Evolutionary conservation across 2,113 vertebrate genomes (phyloP), one percentile per base, ranked within the genome.

Genomic region (Odobenus rosmarus): DNA sequence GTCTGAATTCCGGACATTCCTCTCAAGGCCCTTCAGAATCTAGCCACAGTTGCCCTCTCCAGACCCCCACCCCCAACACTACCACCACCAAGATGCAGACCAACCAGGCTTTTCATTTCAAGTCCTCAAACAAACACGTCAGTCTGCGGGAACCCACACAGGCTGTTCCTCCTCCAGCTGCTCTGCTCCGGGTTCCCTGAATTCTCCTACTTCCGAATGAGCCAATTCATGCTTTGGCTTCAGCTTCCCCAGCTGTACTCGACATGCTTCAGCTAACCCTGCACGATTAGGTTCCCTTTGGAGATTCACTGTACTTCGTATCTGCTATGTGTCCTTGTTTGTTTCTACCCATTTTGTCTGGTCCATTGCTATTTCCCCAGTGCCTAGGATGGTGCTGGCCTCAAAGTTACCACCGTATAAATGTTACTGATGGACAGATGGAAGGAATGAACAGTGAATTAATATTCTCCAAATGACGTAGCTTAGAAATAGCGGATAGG

Each of bases 141-240:
- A 24, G 64, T 62, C 15, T 86, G 4, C 18, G 10, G 11, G 42
- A 89, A 53, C n/a, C 51, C 26, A 62, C 14, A 15, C 2, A 33
- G 5, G 1, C 1, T 16, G 2, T 2, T 31, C 14, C 13, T 59
- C 12, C 14, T 88, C 76, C n/a, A 31, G 7, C 18, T n/a, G 31
- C 33, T 13, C 33, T 39, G 10, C 3, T 84, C 9, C 3, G 3
- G 2, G 16, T 53, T 79, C 24, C 36, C 28, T 69, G n/a, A 61
- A 62, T 42, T 61, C 12, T 1, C 7, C 71, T 1, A 11, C 33
- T 85, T 24, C 13, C 76, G 16, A 6, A 51, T 4, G 1, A 6
- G 5, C 12, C n/a, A 36, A 0, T 16, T 84, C 19, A 39, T 72
- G 57, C 26, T 51, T 39, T 67, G 14, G 23, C 59, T 59, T 93